Evolutionary conservation across 2,797 vertebrate species (phyloP), one percentile per base, ranked within the genome.

Genomic region (Semaprochilodus insignis): DNA sequence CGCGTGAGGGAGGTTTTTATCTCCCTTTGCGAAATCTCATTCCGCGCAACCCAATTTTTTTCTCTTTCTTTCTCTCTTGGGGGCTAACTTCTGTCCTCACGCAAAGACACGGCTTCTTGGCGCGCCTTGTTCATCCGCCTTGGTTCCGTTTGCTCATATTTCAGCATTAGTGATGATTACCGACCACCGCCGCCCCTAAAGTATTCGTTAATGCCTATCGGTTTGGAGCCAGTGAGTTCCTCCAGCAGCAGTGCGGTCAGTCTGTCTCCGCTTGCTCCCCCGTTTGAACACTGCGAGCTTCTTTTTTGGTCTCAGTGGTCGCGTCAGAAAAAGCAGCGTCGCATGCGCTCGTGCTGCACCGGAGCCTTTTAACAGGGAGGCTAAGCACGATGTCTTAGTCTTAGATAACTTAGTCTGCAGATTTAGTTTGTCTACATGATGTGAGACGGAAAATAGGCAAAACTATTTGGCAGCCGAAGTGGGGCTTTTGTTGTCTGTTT

Each of bases 121-220:
- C 93, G 93, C 93, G 93, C 90, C 91, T 91, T 93, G 80, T 87
- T 87, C 90, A 92, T 92, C 92, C 92, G 91, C 93, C 93, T 93
- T 87, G 89, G 91, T 89, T 91, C 89, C 86, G 84, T 91, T 93
- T 90, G 92, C 94, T 94, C 94, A 93, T 91, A 92, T 94, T 94
- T 94, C 94, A 94, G 82, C 92, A 93, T 94, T 91, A 91, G 91
- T 91, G 87, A 88, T 90, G 85, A 88, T 79, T 59, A 88, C 92
- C 90, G 90, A 92, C 91, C 93, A 91, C 92, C 92, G 91, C 93
- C 93, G 79, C 80, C 83, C 91, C 86, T 81, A 80, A 86, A 78
- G 88, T 82, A 85, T 85, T 74, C 51, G 51, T 76, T 76, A 65
- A 78, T 60, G 57, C 69, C 70, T 80, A 72, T 81, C 78, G 40